phyloP scores from a whole-genome alignment of 2,113 vertebrate species.

The Accipiter virgatus region DNA sequence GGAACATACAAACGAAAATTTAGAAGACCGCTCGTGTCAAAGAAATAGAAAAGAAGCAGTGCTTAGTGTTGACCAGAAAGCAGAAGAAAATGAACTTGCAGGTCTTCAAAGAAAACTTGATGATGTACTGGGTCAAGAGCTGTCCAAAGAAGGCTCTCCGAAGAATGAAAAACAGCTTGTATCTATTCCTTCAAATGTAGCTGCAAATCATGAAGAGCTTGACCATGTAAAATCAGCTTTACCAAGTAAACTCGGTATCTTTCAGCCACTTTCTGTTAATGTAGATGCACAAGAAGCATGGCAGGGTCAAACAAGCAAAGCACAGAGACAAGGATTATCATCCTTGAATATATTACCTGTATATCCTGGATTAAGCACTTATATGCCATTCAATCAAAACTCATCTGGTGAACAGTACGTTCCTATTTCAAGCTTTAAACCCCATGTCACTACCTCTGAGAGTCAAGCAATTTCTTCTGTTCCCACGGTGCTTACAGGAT shows the following conservation, averaged over 20 bases:
- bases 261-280: neutral
- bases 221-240: neutral
- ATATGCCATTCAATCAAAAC: slow-evolving; percentile 22
- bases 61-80: slow-evolving; percentile 1
- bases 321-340: neutral
- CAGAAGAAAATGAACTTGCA: slow-evolving; percentile 23
- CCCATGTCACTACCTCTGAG: slow-evolving; percentile 17
- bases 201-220: neutral
- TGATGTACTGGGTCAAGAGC: neutral
- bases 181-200: neutral
- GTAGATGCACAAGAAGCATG: neutral
- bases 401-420: slow-evolving; percentile 53
- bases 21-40: neutral
- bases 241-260: neutral
- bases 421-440: slow-evolving; percentile 65
- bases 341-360: neutral
- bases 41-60: neutral
- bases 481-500: slow-evolving; percentile 67
- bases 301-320: neutral
- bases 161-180: neutral
- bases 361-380: slow-evolving; percentile 46
- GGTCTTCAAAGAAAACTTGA: slow-evolving; percentile 59
- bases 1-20: slow-evolving; percentile 51
- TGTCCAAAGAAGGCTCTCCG: neutral
- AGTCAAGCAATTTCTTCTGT: slow-evolving; percentile 52